Evolutionary conservation across 2,797 vertebrate species (phyloP).

Genomic region (Sebastes wilsoni): DNA sequence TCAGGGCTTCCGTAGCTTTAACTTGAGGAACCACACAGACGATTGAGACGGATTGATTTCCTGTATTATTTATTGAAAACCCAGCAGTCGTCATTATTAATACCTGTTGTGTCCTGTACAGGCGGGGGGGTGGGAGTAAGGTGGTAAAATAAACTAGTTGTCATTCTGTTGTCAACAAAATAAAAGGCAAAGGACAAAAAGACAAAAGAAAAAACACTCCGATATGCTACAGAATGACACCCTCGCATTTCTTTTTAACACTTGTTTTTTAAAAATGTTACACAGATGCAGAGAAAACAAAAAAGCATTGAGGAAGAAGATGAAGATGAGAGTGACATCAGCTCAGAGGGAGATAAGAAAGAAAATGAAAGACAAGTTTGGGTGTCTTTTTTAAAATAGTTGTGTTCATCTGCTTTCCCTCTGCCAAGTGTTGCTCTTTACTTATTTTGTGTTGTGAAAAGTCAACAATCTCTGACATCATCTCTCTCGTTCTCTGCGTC

Average conservation of each 20-base stretch:
- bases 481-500: neutral
- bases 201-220: constrained; percentile 23
- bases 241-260: constrained; percentile 48
- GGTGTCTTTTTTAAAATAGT: constrained; percentile 50
- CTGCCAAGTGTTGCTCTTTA: constrained; percentile 50
- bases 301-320: constrained; percentile 35
- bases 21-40: constrained; percentile 15
- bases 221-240: constrained; percentile 65
- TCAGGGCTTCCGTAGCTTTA: neutral
- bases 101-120: constrained; percentile 64
- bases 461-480: constrained; percentile 9
- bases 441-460: constrained; percentile 26
- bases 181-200: constrained; percentile 29
- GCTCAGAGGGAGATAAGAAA: constrained; percentile 43
- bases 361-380: constrained; percentile 29
- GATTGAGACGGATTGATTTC: constrained; percentile 38
- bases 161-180: constrained; percentile 59
- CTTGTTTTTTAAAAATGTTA: constrained; percentile 70
- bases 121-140: constrained; percentile 31
- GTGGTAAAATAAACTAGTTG: constrained; percentile 60
- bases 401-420: constrained; percentile 32
- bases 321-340: constrained; percentile 27
- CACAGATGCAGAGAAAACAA: constrained; percentile 44
- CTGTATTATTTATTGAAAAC: constrained; percentile 84
- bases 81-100: constrained; percentile 75